phyloP scores from a whole-genome alignment of 1,140 invertebrate species.

The Linepithema humile region DNA sequence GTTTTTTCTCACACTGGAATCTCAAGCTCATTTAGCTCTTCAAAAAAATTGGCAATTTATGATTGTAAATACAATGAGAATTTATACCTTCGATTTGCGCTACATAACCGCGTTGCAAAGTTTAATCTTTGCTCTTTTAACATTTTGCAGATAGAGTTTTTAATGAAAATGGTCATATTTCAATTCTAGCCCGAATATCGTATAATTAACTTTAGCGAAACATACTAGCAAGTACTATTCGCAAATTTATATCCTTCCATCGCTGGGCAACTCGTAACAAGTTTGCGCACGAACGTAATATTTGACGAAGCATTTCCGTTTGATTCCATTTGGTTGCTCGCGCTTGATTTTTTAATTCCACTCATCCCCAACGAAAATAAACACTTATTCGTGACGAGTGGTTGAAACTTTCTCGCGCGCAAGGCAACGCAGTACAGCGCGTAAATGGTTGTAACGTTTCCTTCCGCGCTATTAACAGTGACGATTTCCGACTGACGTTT shows the following conservation, averaged over 20 bases:
- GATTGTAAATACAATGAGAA: not conserved
- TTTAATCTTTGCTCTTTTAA: not conserved
- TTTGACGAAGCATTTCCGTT: conserved; percentile 24
- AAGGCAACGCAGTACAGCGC: not conserved
- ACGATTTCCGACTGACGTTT: not conserved
- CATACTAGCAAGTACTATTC: not conserved
- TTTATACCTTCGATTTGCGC: not conserved
- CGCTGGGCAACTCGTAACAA: not conserved
- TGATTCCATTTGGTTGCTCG: conserved; percentile 1
- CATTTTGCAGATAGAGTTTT: not conserved
- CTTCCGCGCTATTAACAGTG: conserved; percentile 12
- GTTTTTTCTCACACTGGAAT: not conserved
- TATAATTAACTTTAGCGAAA: conserved; percentile 18
- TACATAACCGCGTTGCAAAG: not conserved
- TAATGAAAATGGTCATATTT: not conserved
- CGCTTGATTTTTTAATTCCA: conserved; percentile 21
- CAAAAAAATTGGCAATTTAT: not conserved
- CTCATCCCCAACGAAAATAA: conserved; percentile 10
- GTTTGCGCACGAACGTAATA: conserved; percentile 10
- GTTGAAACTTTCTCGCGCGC: not conserved
- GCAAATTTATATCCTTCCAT: conserved; percentile 12
- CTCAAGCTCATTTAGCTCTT: not conserved
- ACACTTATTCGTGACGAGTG: not conserved
- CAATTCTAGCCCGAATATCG: conserved; percentile 15
- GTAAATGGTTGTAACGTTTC: conserved; percentile 18